Conservation (phyloP, 2,888 invertebrate species). For the Drosophila borborema region DNA sequence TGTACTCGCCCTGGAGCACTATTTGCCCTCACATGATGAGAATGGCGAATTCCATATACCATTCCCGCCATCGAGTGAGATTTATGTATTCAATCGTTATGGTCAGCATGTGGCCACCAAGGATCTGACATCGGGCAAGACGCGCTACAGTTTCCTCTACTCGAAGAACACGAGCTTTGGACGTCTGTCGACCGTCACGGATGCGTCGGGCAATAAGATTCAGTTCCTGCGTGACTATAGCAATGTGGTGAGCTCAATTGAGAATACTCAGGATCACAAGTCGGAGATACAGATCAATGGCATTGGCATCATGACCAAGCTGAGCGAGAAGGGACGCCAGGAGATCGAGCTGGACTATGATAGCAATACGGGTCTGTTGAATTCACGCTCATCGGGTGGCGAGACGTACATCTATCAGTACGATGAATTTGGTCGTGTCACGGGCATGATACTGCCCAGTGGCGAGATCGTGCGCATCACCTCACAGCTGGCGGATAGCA, state of each 20-base stretch:
- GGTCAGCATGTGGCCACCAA: conserved; percentile 98
- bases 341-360: conserved; percentile 96
- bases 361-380: conserved; percentile 93
- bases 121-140: conserved; percentile 97
- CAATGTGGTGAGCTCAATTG: conserved; percentile 96
- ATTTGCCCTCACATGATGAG: conserved; percentile 93
- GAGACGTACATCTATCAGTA: conserved; percentile 96
- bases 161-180: conserved; percentile 98
- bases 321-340: conserved; percentile 94
- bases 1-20: conserved; percentile 93
- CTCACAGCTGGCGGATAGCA: conserved; percentile 91
- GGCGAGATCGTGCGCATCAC: conserved; percentile 94
- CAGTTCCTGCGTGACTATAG: conserved; percentile 96
- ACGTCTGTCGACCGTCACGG: conserved; percentile 96
- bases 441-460: conserved; percentile 94
- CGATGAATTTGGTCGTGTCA: conserved; percentile 94
- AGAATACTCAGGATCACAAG: conserved; percentile 97
- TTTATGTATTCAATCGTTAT: conserved; percentile 96
- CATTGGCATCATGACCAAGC: conserved; percentile 94
- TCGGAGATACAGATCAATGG: conserved; percentile 96
- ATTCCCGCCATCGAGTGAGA: conserved; percentile 96
- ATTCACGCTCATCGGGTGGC: conserved; percentile 93
- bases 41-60: conserved; percentile 97
- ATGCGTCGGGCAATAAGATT: conserved; percentile 96
- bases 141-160: conserved; percentile 97